Evolutionary conservation across 2,113 vertebrate genomes (phyloP).

Genomic region (Notarius quadriscutis): DNA sequence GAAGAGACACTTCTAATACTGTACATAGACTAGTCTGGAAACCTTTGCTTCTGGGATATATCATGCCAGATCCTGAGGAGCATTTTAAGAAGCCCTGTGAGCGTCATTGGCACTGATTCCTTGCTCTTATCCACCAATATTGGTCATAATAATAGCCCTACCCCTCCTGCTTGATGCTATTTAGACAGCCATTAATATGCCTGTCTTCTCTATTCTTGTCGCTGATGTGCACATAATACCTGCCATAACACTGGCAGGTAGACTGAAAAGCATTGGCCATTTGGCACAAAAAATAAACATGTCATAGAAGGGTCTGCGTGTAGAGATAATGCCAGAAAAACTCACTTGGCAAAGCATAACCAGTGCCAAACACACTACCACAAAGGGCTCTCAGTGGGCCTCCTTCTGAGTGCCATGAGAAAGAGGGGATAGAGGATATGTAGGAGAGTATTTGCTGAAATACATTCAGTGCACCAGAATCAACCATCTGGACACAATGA

Average conservation of each 20-base stretch:
- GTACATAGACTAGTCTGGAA: not conserved
- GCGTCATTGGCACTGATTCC: not conserved
- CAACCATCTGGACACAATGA: constrained; percentile 19
- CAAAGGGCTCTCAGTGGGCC: constrained; percentile 35
- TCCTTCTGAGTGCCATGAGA: constrained; percentile 4
- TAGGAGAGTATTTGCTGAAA: constrained; percentile 9
- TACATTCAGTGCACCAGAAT: not conserved
- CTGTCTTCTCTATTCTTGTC: constrained; percentile 45
- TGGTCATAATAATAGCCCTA: constrained; percentile 26
- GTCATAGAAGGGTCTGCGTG: constrained; percentile 38
- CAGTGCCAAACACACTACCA: constrained; percentile 12
- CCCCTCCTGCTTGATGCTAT: constrained; percentile 29
- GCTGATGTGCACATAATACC: constrained; percentile 47
- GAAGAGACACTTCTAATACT: not conserved
- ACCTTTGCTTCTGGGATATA: not conserved
- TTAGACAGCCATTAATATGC: constrained; percentile 38
- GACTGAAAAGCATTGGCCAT: constrained; percentile 23
- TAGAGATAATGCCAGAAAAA: constrained; percentile 43
- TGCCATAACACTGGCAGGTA: constrained; percentile 21
- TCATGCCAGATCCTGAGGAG: not conserved
- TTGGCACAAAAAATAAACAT: constrained; percentile 41
- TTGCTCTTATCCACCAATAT: constrained; percentile 26
- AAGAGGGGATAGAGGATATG: constrained; percentile 28
- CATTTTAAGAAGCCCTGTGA: not conserved
- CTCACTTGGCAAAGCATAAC: constrained; percentile 27